phyloP scores from a whole-genome alignment of 2,113 vertebrate species.

The Pampusana beccarii region DNA sequence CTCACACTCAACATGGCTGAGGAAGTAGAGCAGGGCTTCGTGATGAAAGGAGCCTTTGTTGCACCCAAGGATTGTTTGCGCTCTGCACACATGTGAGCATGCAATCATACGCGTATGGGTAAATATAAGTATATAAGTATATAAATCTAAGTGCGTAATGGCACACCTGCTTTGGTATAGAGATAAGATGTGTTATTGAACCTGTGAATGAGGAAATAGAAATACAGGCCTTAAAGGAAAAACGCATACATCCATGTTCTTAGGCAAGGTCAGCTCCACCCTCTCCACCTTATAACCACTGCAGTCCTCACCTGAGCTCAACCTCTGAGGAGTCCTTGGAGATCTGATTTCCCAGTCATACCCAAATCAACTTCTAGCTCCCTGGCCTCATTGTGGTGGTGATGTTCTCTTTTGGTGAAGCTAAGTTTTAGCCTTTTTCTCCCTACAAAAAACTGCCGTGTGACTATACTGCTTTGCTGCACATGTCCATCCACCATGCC shows the following conservation, averaged over 20 bases:
- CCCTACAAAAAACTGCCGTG: background rate
- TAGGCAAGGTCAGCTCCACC: background rate
- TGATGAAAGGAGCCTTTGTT: background rate
- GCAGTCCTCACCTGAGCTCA: background rate
- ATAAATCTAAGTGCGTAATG: fast-evolving
- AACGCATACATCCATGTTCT: background rate
- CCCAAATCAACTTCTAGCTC: fast-evolving
- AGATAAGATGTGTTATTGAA: background rate
- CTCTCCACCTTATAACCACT: background rate
- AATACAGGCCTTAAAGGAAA: background rate
- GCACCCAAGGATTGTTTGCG: background rate
- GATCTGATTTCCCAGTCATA: background rate
- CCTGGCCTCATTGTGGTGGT: background rate
- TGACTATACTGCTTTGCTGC: background rate
- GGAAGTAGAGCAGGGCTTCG: background rate
- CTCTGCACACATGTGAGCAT: background rate
- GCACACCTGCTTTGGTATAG: background rate
- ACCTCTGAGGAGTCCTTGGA: background rate
- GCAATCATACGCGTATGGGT: background rate
- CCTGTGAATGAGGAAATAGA: background rate
- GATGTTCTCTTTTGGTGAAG: background rate
- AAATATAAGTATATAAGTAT: background rate
- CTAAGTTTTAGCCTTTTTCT: background rate
- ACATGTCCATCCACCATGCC: background rate
- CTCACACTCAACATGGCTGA: fast-evolving